Evolutionary conservation across 2,797 vertebrate species (phyloP), one percentile per base, ranked within the genome.

Genomic region (Avahi laniger): DNA sequence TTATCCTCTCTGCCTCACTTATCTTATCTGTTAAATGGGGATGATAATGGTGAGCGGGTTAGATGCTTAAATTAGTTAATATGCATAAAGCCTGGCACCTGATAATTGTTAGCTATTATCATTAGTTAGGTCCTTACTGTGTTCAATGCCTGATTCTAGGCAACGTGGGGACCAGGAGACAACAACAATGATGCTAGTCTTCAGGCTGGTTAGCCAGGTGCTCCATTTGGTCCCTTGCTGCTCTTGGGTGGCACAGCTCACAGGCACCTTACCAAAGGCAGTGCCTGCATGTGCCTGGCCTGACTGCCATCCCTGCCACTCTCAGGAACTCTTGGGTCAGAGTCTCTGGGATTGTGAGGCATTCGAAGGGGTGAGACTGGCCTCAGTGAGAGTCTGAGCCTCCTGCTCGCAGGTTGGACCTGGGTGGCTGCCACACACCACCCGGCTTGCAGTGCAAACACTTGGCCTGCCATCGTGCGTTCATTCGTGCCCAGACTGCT

Each of bases 151-250:
- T 96, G 24, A 52, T 67, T 85, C 61, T 30, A 24, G 81, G 63
- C 7, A 67, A 18, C 0, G 0, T 0, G 14, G 35, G 30, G 33
- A 78, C 17, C 1, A 14, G 15, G 38, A 48, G 48, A 72, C 12
- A 43, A 30, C 15, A 13, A 9, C 13, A 28, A 80, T 14, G 10
- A 61, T 48, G 54, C 78, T 67, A 26, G 50, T 63, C 57, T 75
- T 82, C 63, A 22, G 79, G 5, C 26, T 20, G 2, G 5, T 22
- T n/a, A 10, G 35, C 48, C 8, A 35, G 43, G 3, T 4, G 10
- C 11, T n/a, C 69, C n/a, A 2, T 63, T 67, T 61, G 28, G 12
- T 67, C 57, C 38, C 22, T 67, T 48, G 18, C 13, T 38, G 26
- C 22, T 57, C 22, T 43, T 43, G 43, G 43, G 43, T 43, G 43